Evolutionary conservation across 2,113 vertebrate species (phyloP).

Genomic region (Hemibagrus wyckioides): DNA sequence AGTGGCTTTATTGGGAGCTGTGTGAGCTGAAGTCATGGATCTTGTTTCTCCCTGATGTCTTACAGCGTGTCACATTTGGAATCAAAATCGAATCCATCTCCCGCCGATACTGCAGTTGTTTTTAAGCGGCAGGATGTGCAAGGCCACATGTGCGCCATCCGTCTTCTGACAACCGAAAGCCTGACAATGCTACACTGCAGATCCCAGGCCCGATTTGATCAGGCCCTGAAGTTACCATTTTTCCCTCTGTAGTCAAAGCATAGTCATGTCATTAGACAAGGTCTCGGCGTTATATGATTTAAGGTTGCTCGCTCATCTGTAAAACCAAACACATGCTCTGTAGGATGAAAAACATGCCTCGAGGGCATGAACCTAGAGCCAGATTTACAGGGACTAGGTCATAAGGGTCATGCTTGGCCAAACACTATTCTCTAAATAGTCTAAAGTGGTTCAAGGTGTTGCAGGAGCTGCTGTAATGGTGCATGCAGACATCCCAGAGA

Average conservation of each 20-base stretch:
- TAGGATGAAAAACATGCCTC: constrained; percentile 9
- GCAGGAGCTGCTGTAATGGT: not conserved
- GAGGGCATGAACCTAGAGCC: constrained; percentile 18
- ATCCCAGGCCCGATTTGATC: not conserved
- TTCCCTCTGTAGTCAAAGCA: not conserved
- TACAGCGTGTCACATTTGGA: constrained; percentile 20
- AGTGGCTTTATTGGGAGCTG: constrained; percentile 30
- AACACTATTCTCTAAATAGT: constrained; percentile 40
- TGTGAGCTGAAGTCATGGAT: constrained; percentile 32
- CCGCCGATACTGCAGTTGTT: not conserved
- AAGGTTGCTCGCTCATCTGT: not conserved
- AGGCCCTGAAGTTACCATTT: not conserved
- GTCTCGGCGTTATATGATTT: constrained; percentile 22
- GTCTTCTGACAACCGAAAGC: constrained; percentile 14
- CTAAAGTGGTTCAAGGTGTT: constrained; percentile 29
- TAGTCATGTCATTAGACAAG: not conserved
- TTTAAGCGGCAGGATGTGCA: not conserved
- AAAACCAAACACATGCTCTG: not conserved
- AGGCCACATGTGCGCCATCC: constrained; percentile 29
- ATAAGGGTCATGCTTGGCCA: constrained; percentile 67
- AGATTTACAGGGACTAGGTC: constrained; percentile 61
- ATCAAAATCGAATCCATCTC: constrained; percentile 46
- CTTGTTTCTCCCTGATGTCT: constrained; percentile 32
- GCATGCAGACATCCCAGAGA: constrained; percentile 11
- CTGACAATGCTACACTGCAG: not conserved